Evolutionary conservation across 2,113 vertebrate genomes (phyloP).

Genomic region (Alligator sinensis): DNA sequence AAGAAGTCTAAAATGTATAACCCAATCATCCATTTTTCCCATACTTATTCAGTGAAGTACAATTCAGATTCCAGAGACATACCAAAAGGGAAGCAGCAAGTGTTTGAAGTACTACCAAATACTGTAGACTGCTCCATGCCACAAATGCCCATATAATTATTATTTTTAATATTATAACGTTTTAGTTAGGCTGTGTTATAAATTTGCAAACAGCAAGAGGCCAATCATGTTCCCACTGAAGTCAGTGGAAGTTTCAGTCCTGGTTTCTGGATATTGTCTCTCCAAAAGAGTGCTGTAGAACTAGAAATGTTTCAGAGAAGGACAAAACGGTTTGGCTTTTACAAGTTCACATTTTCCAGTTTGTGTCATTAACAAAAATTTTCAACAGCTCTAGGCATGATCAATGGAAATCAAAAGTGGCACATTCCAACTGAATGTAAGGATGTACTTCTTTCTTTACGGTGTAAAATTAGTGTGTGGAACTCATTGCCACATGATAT

Average conservation of each 20-base stretch:
- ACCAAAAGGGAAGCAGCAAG: constrained; percentile 30
- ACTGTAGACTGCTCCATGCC: rapidly evolving
- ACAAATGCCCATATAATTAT: rapidly evolving
- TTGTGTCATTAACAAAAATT: constrained; percentile 34
- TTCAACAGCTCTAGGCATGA: background rate
- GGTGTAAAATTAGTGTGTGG: background rate
- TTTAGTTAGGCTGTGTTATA: background rate
- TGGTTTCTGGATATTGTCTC: background rate
- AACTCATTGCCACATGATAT: background rate
- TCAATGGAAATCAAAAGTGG: constrained; percentile 25
- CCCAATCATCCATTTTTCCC: constrained; percentile 26
- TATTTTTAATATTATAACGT: background rate
- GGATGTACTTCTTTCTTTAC: rapidly evolving
- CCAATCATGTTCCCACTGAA: rapidly evolving
- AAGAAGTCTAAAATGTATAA: constrained; percentile 45
- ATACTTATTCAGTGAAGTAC: constrained; percentile 13
- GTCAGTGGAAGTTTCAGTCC: background rate
- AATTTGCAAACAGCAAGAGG: rapidly evolving
- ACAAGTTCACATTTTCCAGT: background rate
- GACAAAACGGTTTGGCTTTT: background rate
- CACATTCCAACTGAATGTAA: constrained; percentile 38
- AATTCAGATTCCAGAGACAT: constrained; percentile 22
- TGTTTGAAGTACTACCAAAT: constrained; percentile 48
- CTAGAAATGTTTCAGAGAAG: background rate
- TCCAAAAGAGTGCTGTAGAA: rapidly evolving